A percentile compares a stretch with the other conserved stretches of the same genome.
Conservation (phyloP, 2,113 vertebrate species). For the Psettodes erumei region DNA sequence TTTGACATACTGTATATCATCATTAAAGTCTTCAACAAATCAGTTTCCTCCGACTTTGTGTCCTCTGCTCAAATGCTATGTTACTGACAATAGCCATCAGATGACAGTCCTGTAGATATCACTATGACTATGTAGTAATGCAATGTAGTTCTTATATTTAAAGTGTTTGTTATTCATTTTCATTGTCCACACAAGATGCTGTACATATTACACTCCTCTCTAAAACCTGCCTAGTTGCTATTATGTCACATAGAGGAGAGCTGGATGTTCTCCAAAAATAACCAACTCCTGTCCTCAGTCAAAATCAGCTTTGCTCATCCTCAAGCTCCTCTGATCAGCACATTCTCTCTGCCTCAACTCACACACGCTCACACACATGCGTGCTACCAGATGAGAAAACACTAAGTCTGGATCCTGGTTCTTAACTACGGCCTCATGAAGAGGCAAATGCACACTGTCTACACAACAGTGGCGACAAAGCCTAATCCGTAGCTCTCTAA, state of each 20-base stretch:
- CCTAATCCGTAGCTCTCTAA: constrained; percentile 67
- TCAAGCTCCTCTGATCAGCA: constrained; percentile 83
- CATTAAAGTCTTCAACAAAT: constrained; percentile 77
- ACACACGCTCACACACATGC: not conserved
- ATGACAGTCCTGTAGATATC: not conserved
- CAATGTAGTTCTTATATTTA: not conserved
- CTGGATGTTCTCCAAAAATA: constrained; percentile 75
- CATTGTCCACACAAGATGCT: not conserved
- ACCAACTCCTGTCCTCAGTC: constrained; percentile 68
- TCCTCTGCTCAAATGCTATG: constrained; percentile 13
- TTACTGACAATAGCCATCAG: not conserved
- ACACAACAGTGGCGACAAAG: constrained; percentile 59
- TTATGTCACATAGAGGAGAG: constrained; percentile 62
- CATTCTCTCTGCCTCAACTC: constrained; percentile 39
- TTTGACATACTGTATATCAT: constrained; percentile 58
- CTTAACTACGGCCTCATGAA: constrained; percentile 89
- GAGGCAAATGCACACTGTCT: constrained; percentile 85
- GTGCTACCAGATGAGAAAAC: constrained; percentile 83
- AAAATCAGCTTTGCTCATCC: constrained; percentile 90
- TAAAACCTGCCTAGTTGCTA: constrained; percentile 15
- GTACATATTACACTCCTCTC: not conserved
- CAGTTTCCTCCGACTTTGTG: not conserved
- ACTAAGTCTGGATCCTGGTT: constrained; percentile 88
- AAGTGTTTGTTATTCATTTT: not conserved
- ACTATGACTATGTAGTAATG: not conserved